phyloP scores from a whole-genome alignment of 2,113 vertebrate genomes.

The Toxotes jaculatrix region DNA sequence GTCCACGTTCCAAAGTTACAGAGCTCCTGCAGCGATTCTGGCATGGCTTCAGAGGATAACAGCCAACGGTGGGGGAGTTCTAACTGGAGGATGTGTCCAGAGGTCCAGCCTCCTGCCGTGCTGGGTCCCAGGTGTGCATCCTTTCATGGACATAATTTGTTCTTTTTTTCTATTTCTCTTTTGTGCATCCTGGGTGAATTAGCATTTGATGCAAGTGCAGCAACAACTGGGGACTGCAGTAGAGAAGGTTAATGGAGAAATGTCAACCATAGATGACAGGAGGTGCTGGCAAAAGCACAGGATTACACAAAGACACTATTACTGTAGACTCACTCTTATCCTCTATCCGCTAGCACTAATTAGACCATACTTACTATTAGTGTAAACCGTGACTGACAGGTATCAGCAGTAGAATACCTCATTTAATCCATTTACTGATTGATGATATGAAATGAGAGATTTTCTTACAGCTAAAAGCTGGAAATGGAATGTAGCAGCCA shows the following conservation, averaged over 20 bases:
- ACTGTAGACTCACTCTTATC: constrained; percentile 1
- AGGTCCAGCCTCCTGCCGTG: constrained; percentile 50
- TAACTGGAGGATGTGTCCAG: constrained; percentile 43
- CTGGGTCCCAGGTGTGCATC: constrained; percentile 70
- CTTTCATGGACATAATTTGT: constrained; percentile 52
- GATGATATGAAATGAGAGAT: constrained; percentile 27
- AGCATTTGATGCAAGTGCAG: constrained; percentile 37
- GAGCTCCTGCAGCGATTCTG: constrained; percentile 58
- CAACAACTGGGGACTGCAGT: constrained; percentile 8
- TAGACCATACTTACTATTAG: background rate
- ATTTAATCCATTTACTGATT: constrained; percentile 26
- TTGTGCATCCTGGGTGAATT: constrained; percentile 33
- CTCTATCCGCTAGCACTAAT: background rate
- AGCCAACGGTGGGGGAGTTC: constrained; percentile 28
- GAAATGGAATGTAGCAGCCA: background rate
- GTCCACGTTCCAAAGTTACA: constrained; percentile 49
- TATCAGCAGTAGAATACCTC: background rate
- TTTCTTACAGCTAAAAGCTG: constrained; percentile 16
- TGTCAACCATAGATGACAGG: constrained; percentile 7
- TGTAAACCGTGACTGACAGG: constrained; percentile 8
- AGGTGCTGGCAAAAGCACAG: background rate
- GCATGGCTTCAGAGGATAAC: constrained; percentile 60
- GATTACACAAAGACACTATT: background rate
- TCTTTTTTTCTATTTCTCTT: constrained; percentile 27
- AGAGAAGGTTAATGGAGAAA: constrained; percentile 35